Conservation (phyloP, 2,797 vertebrate species). For the Ciconia nigra region DNA sequence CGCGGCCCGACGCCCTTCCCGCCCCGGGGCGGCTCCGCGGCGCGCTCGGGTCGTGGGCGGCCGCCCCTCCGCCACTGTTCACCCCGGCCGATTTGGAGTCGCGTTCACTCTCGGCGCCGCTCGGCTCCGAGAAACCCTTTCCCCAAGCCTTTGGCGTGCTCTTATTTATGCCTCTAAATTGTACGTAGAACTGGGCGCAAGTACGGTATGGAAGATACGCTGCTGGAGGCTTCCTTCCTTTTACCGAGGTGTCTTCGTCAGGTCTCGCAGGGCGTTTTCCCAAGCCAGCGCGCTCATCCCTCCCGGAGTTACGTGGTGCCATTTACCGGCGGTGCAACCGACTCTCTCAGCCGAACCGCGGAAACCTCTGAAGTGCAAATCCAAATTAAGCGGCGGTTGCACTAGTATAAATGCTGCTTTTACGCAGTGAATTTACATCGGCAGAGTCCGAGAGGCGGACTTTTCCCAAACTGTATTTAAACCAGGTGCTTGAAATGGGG, state of each 20-base stretch:
- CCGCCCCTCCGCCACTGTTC: not conserved
- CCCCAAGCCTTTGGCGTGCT: not conserved
- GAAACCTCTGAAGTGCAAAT: not conserved
- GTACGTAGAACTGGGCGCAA: not conserved
- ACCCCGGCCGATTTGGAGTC: accelerated
- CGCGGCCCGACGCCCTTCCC: accelerated
- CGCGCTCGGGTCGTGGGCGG: not conserved
- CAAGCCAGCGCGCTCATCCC: not conserved
- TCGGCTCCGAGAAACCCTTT: not conserved
- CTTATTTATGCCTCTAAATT: accelerated
- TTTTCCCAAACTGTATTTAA: not conserved
- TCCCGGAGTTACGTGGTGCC: not conserved
- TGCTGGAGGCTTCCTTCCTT: not conserved
- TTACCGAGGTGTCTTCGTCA: not conserved
- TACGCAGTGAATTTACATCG: not conserved
- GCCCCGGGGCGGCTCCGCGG: not conserved
- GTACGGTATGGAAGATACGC: not conserved
- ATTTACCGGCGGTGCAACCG: not conserved
- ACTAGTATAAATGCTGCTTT: accelerated
- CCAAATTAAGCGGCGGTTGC: not conserved
- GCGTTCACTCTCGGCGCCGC: not conserved
- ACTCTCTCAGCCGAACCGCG: not conserved
- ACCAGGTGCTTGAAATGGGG: not conserved
- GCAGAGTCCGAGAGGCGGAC: not conserved
- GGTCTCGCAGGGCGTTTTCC: not conserved